Evolutionary conservation across 2,797 vertebrate species (phyloP).

Genomic region (Oryzias dopingdopingensis): DNA sequence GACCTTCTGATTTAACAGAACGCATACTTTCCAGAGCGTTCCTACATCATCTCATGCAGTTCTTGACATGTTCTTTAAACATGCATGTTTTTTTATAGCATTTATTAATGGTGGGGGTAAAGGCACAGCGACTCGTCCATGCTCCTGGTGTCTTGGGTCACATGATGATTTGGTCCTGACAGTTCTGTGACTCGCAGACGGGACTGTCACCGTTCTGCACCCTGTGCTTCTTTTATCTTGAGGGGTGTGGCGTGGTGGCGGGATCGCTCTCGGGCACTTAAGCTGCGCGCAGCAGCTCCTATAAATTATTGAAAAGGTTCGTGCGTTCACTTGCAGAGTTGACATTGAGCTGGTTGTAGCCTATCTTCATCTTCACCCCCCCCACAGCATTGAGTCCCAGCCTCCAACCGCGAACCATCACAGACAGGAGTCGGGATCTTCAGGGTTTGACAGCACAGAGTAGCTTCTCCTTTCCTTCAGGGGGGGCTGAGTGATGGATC

Average conservation of each 20-base stretch:
- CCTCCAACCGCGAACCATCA: too few species aligned
- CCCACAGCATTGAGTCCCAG: neutral
- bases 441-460: neutral
- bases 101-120: too few species aligned
- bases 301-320: slow-evolving; percentile 64
- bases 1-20: too few species aligned
- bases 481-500: slow-evolving; percentile 32
- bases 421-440: too few species aligned
- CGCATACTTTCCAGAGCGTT: too few species aligned
- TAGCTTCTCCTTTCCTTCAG: slow-evolving; percentile 30
- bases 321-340: slow-evolving; percentile 38
- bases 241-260: slow-evolving; percentile 18
- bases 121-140: too few species aligned
- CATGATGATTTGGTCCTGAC: slow-evolving; percentile 28
- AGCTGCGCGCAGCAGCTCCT: slow-evolving; percentile 27
- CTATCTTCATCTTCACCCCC: slow-evolving; percentile 19
- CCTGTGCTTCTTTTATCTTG: slow-evolving; percentile 40
- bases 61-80: too few species aligned
- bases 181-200: slow-evolving; percentile 39
- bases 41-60: too few species aligned
- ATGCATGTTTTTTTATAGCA: too few species aligned
- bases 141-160: too few species aligned
- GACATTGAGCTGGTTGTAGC: slow-evolving; percentile 50
- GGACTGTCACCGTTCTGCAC: slow-evolving; percentile 33
- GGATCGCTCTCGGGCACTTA: slow-evolving; percentile 29